phyloP scores from a whole-genome alignment of 2,113 vertebrate species.

The Xiphias gladius region DNA sequence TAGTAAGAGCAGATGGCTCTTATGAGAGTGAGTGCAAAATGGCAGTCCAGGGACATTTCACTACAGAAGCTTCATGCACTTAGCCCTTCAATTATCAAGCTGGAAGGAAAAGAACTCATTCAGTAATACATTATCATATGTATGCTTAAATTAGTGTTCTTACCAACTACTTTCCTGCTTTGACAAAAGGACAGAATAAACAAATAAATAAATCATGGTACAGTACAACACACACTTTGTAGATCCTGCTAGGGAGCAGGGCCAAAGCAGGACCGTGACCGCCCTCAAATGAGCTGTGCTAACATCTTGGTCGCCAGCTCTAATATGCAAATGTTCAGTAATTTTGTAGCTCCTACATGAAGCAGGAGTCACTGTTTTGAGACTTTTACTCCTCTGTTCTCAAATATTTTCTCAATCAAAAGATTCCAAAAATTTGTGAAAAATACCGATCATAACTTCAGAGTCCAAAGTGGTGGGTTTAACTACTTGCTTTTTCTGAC shows the following conservation, averaged over 20 bases:
- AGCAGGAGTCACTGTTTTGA: neutral
- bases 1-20: constrained; percentile 48
- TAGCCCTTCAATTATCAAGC: constrained; percentile 41
- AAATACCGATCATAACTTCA: too few species aligned
- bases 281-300: neutral
- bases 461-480: too few species aligned
- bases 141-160: constrained; percentile 12
- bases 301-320: neutral
- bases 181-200: constrained; percentile 7
- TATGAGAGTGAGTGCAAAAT: constrained; percentile 51
- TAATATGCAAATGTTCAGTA: neutral
- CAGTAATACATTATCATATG: constrained; percentile 2
- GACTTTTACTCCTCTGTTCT: neutral
- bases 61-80: constrained; percentile 24
- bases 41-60: constrained; percentile 58
- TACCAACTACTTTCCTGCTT: neutral
- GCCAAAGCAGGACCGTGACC: neutral
- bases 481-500: neutral
- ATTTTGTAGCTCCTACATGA: neutral
- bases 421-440: too few species aligned
- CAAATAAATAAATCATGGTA: neutral
- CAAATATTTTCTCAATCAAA: too few species aligned
- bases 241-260: neutral
- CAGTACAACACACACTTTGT: neutral
- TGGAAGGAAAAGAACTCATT: constrained; percentile 42